Conservation (phyloP, 2,113 vertebrate species). For the Clupea harengus region DNA sequence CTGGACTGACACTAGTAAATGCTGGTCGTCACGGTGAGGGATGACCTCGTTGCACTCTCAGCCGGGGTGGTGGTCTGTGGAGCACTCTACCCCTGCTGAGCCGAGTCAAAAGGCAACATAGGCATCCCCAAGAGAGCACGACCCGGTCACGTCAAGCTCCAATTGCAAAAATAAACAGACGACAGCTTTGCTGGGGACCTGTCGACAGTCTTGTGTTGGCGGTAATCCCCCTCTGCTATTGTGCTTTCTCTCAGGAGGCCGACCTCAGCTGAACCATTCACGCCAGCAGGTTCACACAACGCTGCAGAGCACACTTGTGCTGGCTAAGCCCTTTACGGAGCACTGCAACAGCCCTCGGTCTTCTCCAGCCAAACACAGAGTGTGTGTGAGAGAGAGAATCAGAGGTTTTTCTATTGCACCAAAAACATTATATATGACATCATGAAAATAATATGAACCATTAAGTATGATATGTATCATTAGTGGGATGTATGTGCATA, state of each 20-base stretch:
- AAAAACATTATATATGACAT: too few species aligned
- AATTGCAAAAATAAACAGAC: constrained; percentile 22
- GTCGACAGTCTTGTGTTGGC: constrained; percentile 22
- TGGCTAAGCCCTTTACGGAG: background rate
- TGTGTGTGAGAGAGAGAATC: background rate
- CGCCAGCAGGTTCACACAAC: constrained; percentile 33
- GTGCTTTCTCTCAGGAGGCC: constrained; percentile 18
- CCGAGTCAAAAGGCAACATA: background rate
- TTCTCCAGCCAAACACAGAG: background rate
- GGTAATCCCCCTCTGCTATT: constrained; percentile 45
- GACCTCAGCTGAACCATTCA: constrained; percentile 29
- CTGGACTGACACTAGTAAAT: background rate
- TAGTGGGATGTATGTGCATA: too few species aligned
- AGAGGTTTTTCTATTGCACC: too few species aligned
- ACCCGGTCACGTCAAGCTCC: constrained; percentile 2
- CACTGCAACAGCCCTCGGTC: background rate
- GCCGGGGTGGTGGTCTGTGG: background rate
- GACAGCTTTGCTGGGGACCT: constrained; percentile 28
- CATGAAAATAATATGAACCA: too few species aligned
- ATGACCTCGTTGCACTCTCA: constrained; percentile 3
- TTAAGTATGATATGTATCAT: too few species aligned
- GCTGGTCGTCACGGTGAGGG: background rate
- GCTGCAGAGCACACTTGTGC: background rate
- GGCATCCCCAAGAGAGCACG: background rate
- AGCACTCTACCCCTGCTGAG: background rate